Evolutionary conservation across 2,113 vertebrate species (phyloP), one percentile per base, ranked within the genome.

Genomic region (Hippocampus guttulatus): DNA sequence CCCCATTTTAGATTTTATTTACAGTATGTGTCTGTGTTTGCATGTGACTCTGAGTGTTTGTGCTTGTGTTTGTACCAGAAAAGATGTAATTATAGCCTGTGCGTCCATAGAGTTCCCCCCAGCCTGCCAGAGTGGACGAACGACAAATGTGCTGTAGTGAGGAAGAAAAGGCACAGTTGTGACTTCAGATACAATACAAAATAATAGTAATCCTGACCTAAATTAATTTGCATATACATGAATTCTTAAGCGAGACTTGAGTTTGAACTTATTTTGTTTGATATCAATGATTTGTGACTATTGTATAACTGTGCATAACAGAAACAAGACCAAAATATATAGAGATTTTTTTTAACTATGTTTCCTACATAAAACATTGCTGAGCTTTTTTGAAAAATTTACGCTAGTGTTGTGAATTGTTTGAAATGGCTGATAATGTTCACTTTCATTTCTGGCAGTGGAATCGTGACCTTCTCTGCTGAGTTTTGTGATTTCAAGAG

Each of bases 61-160:
- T 1, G 45, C 76, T 33, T 33, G 30, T 33, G 30, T 33, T 33
- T 66, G 84, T 89, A 98, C 97, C 97, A 92, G 97, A 98, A 93
- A 99, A 99, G 85, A 99, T 96, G 54, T 98, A 99, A 89, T 99
- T 99, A 90, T 98, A 99, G 64, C 97, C 94, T 4, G 96, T 98
- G 62, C 97, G 95, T 75, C 97, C 97, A 8, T 99, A 99, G 55
- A 99, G 88, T 85, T 99, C 97, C 38, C 97, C 97, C 97, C 97
- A 99, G 70, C 97, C 96, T 0, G 97, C 96, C 84, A 99, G 89
- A 0, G 97, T 99, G 64, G 97, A 96, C 0, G 97, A 99, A 61
- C 97, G 94, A 87, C 97, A 99, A 62, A 99, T 96, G 81, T 99
- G 96, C 97, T 99, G 85, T 52, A 80, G 81, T 4, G 25, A 69